Evolutionary conservation across 2,888 invertebrate genomes (phyloP), one percentile per base, ranked within the genome.

Genomic region (Incurvaria masculella): DNA sequence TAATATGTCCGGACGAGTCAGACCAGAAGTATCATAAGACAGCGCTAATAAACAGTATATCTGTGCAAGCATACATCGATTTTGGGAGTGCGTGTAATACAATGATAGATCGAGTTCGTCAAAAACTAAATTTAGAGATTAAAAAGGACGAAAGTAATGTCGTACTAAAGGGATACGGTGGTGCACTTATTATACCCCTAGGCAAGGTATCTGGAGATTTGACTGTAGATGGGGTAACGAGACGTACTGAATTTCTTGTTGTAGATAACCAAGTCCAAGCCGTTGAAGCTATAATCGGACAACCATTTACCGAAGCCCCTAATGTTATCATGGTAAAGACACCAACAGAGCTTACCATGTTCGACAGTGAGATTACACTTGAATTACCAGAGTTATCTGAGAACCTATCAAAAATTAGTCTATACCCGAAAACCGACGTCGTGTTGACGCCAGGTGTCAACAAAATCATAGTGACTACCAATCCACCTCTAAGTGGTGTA

Each of bases 111-210:
- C n/a, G n/a, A n/a, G n/a, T n/a, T n/a, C n/a, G n/a, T n/a, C n/a
- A n/a, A n/a, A n/a, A n/a, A n/a, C n/a, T n/a, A n/a, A n/a, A n/a
- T n/a, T n/a, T n/a, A n/a, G n/a, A n/a, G n/a, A n/a, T n/a, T n/a
- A n/a, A n/a, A n/a, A n/a, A n/a, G n/a, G n/a, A n/a, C n/a, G n/a
- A n/a, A n/a, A n/a, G n/a, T 21, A 43, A 47, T 17, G 51, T 49
- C 46, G 48, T 53, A 2, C 44, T 53, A 20, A 52, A 47, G 20
- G 51, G 50, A 2, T 53, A 52, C 50, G 50, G 51, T 14, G 48
- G 50, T 45, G 47, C 47, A 19, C 27, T 47, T 4, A 49, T 17
- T 1, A 6, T 47, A 8, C 50, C 51, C 5, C 11, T 47, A 21
- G 51, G 53, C 4, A 17, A 16, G n/a, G 23, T 21, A 19, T 17